These are phyloP conservation scores for Hylaea fasciaria DNA, from an alignment of 2,888 invertebrate species.

Conservation along the genomic window DNA sequence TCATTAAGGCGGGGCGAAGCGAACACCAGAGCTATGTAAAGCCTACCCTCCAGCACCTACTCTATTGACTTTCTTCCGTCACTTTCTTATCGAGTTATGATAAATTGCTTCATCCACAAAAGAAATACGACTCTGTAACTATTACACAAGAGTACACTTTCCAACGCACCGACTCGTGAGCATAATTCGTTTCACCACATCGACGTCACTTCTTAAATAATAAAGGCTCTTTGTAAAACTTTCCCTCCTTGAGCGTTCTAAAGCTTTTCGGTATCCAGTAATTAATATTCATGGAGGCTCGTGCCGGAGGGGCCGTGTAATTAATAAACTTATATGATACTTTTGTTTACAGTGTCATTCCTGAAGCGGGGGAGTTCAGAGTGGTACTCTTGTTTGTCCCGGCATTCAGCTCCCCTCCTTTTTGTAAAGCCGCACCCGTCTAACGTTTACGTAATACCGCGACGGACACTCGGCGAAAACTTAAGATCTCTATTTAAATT, in stretches of 20 bases:
- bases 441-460: slow-evolving; percentile 28
- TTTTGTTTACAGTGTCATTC: slow-evolving; percentile 84
- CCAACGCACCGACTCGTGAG: slow-evolving; percentile 48
- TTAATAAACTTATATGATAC: slow-evolving; percentile 86
- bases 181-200: slow-evolving; percentile 80
- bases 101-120: slow-evolving; percentile 61
- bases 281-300: slow-evolving; percentile 84
- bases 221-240: slow-evolving; percentile 85
- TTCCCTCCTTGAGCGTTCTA: slow-evolving; percentile 84
- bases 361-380: slow-evolving; percentile 66
- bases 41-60: slow-evolving; percentile 80
- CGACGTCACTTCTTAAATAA: slow-evolving; percentile 83
- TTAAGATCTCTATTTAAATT: slow-evolving; percentile 31
- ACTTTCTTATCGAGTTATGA: slow-evolving; percentile 83
- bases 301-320: slow-evolving; percentile 82
- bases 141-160: slow-evolving; percentile 53
- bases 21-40: slow-evolving; percentile 62
- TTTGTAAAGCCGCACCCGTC: slow-evolving; percentile 26
- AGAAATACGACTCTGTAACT: slow-evolving; percentile 53
- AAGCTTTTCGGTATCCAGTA: slow-evolving; percentile 84
- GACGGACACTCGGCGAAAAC: slow-evolving; percentile 22
- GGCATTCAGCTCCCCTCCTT: slow-evolving; percentile 40
- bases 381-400: slow-evolving; percentile 52
- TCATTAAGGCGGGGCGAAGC: slow-evolving; percentile 67
- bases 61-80: slow-evolving; percentile 84